Percentiles rank a stretch among this genome's conserved stretches.
Evolutionary conservation across 2,113 vertebrate genomes (phyloP).

Genomic region (Eulemur macaco): DNA sequence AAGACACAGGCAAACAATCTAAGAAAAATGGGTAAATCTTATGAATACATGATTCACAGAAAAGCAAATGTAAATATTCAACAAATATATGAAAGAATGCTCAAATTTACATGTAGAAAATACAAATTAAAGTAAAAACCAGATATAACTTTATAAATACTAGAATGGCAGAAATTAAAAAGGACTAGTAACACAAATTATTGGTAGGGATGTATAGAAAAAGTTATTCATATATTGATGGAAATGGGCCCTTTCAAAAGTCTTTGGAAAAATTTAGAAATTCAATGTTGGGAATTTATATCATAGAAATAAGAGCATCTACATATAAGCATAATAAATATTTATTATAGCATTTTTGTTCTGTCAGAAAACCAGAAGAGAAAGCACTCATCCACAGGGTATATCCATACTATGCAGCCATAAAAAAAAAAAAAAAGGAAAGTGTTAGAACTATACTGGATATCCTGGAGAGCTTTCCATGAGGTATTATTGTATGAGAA

Average conservation of each 20-base stretch:
- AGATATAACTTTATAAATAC: not conserved
- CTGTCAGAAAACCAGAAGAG: not conserved
- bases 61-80: not conserved
- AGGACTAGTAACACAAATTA: not conserved
- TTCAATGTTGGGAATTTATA: not conserved
- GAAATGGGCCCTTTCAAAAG: not conserved
- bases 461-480: not conserved
- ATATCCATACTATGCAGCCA: not conserved
- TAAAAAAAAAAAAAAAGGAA: not conserved
- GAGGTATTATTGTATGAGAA: not conserved
- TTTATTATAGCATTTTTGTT: not conserved
- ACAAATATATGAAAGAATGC: not conserved
- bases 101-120: not conserved
- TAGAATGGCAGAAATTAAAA: not conserved
- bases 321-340: not conserved
- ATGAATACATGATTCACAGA: not conserved
- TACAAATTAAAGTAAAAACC: not conserved
- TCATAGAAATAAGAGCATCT: not conserved
- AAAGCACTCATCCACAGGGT: not conserved
- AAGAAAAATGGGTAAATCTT: constrained; percentile 26
- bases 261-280: constrained; percentile 13
- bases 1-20: not conserved
- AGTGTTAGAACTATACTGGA: not conserved
- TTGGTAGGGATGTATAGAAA: not conserved
- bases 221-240: not conserved